A percentile compares a stretch with the other conserved stretches of the same genome.
These are phyloP conservation scores for Parascotia fuliginaria DNA, from an alignment of 2,888 invertebrate genomes.

Conservation along the genomic window DNA sequence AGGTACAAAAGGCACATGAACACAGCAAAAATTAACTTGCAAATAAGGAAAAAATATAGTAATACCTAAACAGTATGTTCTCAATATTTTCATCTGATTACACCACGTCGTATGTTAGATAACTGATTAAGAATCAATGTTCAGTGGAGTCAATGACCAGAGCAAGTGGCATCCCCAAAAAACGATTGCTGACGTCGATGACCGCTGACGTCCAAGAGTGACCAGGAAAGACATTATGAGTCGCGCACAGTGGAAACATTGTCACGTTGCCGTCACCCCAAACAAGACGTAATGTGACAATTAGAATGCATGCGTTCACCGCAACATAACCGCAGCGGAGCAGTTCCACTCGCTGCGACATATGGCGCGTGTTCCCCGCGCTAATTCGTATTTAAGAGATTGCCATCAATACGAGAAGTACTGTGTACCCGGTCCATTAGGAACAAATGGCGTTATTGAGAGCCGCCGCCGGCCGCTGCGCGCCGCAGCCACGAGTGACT, in stretches of 20 bases:
- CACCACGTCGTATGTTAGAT: background rate
- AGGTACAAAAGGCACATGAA: background rate
- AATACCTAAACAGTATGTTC: background rate
- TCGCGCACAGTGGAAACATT: slow-evolving; percentile 22
- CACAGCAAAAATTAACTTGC: no score
- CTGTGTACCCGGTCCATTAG: slow-evolving; percentile 77
- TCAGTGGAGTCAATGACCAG: slow-evolving; percentile 31
- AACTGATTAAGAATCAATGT: slow-evolving; percentile 15
- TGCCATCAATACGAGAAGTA: slow-evolving; percentile 68
- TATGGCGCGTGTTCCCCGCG: slow-evolving; percentile 67
- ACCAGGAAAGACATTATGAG: slow-evolving; percentile 27
- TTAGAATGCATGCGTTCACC: slow-evolving; percentile 60
- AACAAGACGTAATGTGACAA: slow-evolving; percentile 60
- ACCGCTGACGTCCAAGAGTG: slow-evolving; percentile 1
- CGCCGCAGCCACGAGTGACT: slow-evolving; percentile 18
- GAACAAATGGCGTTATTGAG: slow-evolving; percentile 78
- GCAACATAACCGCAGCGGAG: slow-evolving; percentile 22
- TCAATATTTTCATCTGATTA: background rate
- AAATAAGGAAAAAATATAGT: background rate
- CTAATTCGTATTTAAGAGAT: slow-evolving; percentile 81
- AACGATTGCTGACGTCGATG: slow-evolving; percentile 10
- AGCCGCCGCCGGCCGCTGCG: background rate
- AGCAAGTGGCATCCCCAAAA: slow-evolving; percentile 7
- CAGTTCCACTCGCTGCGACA: slow-evolving; percentile 57
- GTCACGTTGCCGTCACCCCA: slow-evolving; percentile 38